Percentiles rank a stretch among this genome's conserved stretches.
Evolutionary conservation across 2,888 invertebrate genomes (phyloP).

Genomic region (Chrysotoxum bicinctum): DNA sequence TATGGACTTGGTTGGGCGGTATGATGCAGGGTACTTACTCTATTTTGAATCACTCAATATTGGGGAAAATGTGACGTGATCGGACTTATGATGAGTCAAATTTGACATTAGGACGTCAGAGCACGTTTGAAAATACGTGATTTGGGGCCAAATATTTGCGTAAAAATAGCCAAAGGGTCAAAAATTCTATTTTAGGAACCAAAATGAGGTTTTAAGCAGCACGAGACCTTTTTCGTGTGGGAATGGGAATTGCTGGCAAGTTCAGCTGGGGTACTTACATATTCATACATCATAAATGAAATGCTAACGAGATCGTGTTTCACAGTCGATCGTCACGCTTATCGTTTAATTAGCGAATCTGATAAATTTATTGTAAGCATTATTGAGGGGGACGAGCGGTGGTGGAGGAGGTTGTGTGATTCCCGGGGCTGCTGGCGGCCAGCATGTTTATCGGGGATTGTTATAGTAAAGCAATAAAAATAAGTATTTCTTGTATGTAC

Average conservation of each 20-base stretch:
- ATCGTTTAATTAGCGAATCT: conserved; percentile 51
- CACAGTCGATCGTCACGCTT: conserved; percentile 10
- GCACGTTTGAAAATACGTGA: not conserved
- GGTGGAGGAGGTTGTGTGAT: not conserved
- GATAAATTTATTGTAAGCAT: conserved; percentile 2
- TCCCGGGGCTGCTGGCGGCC: conserved; percentile 30
- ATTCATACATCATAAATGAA: conserved; percentile 27
- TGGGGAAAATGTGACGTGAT: conserved; percentile 28
- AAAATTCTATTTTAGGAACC: conserved; percentile 37
- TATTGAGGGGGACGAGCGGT: not conserved
- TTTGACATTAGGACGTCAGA: conserved; percentile 1
- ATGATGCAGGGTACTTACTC: not conserved
- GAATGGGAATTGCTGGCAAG: conserved; percentile 7
- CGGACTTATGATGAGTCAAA: conserved; percentile 32
- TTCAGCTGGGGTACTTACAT: conserved; percentile 7
- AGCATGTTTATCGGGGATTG: conserved; percentile 36
- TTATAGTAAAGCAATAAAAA: conserved; percentile 16
- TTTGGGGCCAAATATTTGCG: not conserved
- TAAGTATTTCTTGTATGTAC: not conserved
- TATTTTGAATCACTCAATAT: not conserved
- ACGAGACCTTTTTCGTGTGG: conserved; percentile 2
- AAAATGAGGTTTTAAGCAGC: not conserved
- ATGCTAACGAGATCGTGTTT: conserved; percentile 37
- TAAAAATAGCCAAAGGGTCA: not conserved
- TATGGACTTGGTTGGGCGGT: not conserved